Percentiles rank a stretch among this genome's conserved stretches.
phyloP scores from a whole-genome alignment of 2,888 invertebrate genomes.

The Rhaphigaster nebulosa region DNA sequence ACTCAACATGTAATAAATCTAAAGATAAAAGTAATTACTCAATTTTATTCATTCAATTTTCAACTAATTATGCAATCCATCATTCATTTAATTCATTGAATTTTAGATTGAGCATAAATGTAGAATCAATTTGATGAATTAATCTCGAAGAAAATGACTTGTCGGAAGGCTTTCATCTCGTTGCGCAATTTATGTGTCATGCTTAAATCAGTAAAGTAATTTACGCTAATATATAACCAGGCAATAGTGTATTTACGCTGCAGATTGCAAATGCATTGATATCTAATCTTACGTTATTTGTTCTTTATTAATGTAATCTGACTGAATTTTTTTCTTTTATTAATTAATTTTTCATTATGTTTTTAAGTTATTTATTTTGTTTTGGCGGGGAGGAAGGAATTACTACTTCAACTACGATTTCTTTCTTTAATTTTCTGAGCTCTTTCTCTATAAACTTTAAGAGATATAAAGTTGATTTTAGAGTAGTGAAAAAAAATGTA shows the following conservation, averaged over 20 bases:
- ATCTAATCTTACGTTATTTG: background rate
- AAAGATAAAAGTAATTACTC: background rate
- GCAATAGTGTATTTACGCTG: background rate
- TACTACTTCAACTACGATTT: no score
- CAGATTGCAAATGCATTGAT: background rate
- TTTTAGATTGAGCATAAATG: background rate
- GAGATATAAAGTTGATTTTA: no score
- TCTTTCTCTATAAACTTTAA: no score
- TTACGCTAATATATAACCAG: background rate
- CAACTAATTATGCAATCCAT: background rate
- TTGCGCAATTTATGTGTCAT: background rate
- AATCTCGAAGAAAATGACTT: background rate
- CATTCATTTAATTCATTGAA: background rate
- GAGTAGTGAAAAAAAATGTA: no score
- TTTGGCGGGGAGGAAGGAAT: no score
- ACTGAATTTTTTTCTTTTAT: background rate
- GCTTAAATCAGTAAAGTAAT: background rate
- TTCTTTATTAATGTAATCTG: background rate
- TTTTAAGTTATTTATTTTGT: background rate
- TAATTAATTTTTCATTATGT: background rate
- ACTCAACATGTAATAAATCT: no score
- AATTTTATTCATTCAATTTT: background rate
- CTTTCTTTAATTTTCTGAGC: no score
- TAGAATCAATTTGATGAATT: background rate
- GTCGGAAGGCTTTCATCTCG: background rate